These are phyloP conservation scores for Calameuta pallipes DNA, from an alignment of 2,888 invertebrate species.

Conservation along the genomic window DNA sequence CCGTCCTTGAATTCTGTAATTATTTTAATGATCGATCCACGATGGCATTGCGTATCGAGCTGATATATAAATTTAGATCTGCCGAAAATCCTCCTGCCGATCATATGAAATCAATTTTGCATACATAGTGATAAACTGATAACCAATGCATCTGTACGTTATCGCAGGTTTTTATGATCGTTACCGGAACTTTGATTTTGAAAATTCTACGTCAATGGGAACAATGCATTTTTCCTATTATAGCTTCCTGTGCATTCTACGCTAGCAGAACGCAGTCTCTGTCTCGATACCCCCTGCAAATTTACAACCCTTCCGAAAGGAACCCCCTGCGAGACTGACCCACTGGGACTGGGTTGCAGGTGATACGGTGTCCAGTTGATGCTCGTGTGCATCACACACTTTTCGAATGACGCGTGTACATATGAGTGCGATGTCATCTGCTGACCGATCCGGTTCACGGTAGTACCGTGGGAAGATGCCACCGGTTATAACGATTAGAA, in stretches of 20 bases:
- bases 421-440: constrained; percentile 47
- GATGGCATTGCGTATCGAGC: neutral
- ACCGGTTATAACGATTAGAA: constrained; percentile 33
- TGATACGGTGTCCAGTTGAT: constrained; percentile 36
- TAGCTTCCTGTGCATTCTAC: neutral
- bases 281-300: neutral
- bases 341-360: constrained; percentile 43
- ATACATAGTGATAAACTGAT: neutral
- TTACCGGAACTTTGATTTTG: constrained; percentile 9
- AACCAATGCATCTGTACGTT: neutral
- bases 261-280: neutral
- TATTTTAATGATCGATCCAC: neutral
- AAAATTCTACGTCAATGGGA: neutral
- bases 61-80: neutral
- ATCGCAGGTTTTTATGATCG: constrained; percentile 11
- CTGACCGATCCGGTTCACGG: constrained; percentile 55
- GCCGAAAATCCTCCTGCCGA: neutral
- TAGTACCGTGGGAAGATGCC: constrained; percentile 60
- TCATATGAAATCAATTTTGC: neutral
- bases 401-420: constrained; percentile 41
- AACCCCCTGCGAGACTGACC: constrained; percentile 43
- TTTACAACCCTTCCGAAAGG: constrained; percentile 34
- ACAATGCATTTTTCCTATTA: neutral
- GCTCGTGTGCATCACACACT: constrained; percentile 21
- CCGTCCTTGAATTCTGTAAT: neutral